These are phyloP conservation scores for Eumeta japonica DNA, from an alignment of 1,140 invertebrate genomes.

Conservation along the genomic window DNA sequence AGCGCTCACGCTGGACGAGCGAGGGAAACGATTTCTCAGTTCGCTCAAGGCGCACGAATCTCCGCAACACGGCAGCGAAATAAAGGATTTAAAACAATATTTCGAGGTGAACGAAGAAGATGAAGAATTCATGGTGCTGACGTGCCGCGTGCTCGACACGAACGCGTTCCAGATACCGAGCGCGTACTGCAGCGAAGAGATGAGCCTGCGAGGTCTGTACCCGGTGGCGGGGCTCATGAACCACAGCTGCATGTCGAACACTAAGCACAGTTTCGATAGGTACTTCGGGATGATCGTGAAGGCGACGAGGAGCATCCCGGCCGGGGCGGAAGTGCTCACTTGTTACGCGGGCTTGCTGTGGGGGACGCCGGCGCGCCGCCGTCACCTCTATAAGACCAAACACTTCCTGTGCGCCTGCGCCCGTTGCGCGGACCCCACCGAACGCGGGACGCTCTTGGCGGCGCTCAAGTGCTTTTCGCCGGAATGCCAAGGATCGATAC, in stretches of 20 bases:
- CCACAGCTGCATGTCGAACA: conserved; percentile 75
- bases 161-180: conserved; percentile 71
- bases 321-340: conserved; percentile 69
- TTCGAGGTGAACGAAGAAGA: conserved; percentile 60
- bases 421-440: conserved; percentile 71
- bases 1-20: conserved; percentile 56
- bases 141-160: conserved; percentile 67
- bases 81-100: conserved; percentile 60
- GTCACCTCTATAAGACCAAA: conserved; percentile 69
- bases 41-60: conserved; percentile 60
- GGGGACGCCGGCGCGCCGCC: conserved; percentile 66
- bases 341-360: conserved; percentile 72
- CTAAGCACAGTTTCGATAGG: conserved; percentile 64
- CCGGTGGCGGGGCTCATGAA: conserved; percentile 72
- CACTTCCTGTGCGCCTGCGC: conserved; percentile 71
- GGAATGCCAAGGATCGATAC: conserved; percentile 43
- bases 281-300: conserved; percentile 62
- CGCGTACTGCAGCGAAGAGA: conserved; percentile 46
- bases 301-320: conserved; percentile 62
- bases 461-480: conserved; percentile 54
- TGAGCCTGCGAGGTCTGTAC: conserved; percentile 68
- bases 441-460: conserved; percentile 51
- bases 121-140: conserved; percentile 61
- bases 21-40: conserved; percentile 57
- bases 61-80: conserved; percentile 59